Base-by-base conservation (phyloP, 2,113 vertebrate genomes). In the Phocoena phocoena region DNA sequence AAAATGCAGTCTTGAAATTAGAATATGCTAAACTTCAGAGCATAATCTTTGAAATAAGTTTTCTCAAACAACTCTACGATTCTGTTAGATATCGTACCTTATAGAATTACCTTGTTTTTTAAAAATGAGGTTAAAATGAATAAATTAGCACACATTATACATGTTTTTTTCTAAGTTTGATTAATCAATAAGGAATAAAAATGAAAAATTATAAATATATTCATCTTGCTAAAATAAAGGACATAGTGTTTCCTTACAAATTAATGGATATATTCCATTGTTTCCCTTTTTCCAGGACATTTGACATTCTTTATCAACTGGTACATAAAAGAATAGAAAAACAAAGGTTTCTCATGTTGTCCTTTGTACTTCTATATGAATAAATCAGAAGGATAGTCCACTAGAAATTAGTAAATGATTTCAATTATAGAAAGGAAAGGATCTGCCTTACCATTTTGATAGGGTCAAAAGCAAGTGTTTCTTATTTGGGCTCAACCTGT, bases 341-440 rank as follows among this genome's bases (percentile, higher is more conserved):
- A 99, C 87, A 99, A 99, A 58, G 99, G 95, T 97, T 99, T 99
- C 82, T 99, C 99, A 33, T 99, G 99, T 93, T 99, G 99, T 96
- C 99, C 99, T 2, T 96, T 95, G 90, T 99, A 99, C 91, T 98
- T 98, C 79, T 98, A 97, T 92, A 96, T 96, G 92, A 99, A 97
- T 97, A 99, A 97, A 25, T 98, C 98, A 95, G 98, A 97, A 26
- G 99, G 99, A 80, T 99, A 99, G 95, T 99, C 99, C 90, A 99
- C 99, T 88, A 99, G 97, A 94, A 99, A 99, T 98, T 99, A 99
- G 96, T 99, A 99, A 98, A 99, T 99, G 0, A 99, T 99, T 98
- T 99, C 99, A 55, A 99, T 99, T 8, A 99, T 99, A 41, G 99
- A 98, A 55, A 99, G 98, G 98, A 99, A 99, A 0, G 99, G 99